These are phyloP conservation scores for Odontocerum albicorne DNA, from an alignment of 2,888 invertebrate genomes.

Conservation along the genomic window DNA sequence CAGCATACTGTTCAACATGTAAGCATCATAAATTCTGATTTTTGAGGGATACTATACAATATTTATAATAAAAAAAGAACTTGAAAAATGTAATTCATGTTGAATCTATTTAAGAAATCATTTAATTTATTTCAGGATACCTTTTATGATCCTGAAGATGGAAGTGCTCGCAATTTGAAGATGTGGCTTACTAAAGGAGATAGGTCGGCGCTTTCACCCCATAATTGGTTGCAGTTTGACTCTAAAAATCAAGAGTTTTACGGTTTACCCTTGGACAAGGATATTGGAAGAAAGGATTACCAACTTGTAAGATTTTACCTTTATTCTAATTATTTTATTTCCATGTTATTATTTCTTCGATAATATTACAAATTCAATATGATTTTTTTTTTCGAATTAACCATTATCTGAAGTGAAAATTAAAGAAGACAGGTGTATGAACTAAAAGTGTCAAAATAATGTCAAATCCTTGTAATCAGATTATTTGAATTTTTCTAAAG, in stretches of 20 bases:
- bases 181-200: slow-evolving; percentile 75
- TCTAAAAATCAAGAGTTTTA: slow-evolving; percentile 85
- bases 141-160: slow-evolving; percentile 88
- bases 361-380: too few species aligned
- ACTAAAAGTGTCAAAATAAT: too few species aligned
- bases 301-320: slow-evolving; percentile 69
- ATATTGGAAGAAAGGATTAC: slow-evolving; percentile 76
- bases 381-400: too few species aligned
- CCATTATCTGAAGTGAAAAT: too few species aligned
- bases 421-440: too few species aligned
- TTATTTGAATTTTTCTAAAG: too few species aligned
- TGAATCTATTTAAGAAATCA: not conserved
- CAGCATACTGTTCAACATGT: too few species aligned
- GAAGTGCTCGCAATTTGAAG: slow-evolving; percentile 69
- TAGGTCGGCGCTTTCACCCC: slow-evolving; percentile 63
- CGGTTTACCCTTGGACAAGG: slow-evolving; percentile 75
- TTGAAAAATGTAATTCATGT: not conserved
- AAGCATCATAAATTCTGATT: too few species aligned
- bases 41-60: too few species aligned
- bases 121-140: slow-evolving; percentile 63
- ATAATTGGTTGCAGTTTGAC: slow-evolving; percentile 90
- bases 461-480: too few species aligned
- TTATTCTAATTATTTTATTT: not conserved
- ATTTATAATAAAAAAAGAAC: too few species aligned
- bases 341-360: too few species aligned